Evolutionary conservation across 2,797 vertebrate species (phyloP).

Genomic region (Pipistrellus pygmaeus): DNA sequence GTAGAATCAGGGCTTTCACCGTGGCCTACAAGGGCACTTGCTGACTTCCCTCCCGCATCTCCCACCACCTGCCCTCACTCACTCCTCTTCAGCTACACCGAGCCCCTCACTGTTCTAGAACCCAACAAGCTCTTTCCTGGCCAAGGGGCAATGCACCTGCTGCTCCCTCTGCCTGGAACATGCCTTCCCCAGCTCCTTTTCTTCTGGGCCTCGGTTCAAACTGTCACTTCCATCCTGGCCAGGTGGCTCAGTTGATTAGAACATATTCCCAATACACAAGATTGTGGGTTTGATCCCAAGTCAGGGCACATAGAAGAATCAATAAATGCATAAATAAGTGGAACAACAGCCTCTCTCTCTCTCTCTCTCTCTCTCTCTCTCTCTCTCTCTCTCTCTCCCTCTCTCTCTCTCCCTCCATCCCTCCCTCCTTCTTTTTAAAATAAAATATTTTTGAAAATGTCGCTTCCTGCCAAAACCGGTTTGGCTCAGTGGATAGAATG

Average conservation of each 20-base stretch:
- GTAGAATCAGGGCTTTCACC: background rate
- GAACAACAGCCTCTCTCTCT: background rate
- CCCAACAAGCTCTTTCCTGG: background rate
- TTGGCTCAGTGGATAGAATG: too few species aligned
- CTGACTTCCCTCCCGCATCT: background rate
- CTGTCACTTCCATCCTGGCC: background rate
- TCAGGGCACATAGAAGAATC: background rate
- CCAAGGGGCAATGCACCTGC: background rate
- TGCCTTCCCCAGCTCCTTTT: background rate
- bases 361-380: too few species aligned
- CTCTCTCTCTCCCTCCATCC: too few species aligned
- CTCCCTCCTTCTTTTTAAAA: too few species aligned
- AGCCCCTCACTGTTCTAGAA: background rate
- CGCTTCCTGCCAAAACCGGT: too few species aligned
- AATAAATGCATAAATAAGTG: background rate
- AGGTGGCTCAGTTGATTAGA: background rate
- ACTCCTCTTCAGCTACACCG: background rate
- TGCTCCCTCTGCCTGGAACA: background rate
- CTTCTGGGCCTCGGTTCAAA: background rate
- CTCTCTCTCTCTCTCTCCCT: too few species aligned
- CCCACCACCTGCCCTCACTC: background rate
- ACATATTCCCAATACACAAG: too few species aligned
- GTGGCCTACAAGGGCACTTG: background rate
- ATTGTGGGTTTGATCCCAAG: background rate
- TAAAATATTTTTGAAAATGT: background rate